A percentile compares a stretch with the other conserved stretches of the same genome.
Evolutionary conservation across 2,113 vertebrate species (phyloP).

Genomic region (Cairina moschata): DNA sequence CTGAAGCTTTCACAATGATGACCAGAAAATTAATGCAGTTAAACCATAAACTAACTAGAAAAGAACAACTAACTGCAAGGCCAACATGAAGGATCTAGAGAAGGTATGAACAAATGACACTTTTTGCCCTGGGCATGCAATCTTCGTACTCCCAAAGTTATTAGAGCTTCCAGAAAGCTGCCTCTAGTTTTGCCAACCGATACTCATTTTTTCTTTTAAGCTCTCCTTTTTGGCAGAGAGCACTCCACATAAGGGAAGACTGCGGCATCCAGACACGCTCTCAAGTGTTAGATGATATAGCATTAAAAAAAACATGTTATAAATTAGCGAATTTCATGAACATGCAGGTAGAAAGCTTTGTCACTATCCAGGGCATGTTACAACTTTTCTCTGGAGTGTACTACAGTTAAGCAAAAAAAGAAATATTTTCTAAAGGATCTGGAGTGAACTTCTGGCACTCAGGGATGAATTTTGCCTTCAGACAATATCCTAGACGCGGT

Average conservation of each 20-base stretch:
- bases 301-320: neutral
- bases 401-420: neutral
- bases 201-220: neutral
- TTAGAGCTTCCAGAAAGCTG: neutral
- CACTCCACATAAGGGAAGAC: neutral
- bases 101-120: neutral
- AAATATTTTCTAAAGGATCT: neutral
- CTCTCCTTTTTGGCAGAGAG: neutral
- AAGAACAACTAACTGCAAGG: neutral
- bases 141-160: neutral
- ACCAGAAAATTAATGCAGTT: neutral
- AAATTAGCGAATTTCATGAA: neutral
- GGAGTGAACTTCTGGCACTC: neutral
- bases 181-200: neutral
- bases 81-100: neutral
- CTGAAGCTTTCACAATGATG: rapidly evolving
- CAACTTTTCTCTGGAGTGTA: neutral
- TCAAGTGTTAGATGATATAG: neutral
- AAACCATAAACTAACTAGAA: neutral
- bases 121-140: neutral
- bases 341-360: neutral
- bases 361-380: neutral
- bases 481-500: neutral
- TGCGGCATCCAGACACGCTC: neutral
- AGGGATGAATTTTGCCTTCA: neutral